Evolutionary conservation across 2,797 vertebrate species (phyloP).

Genomic region (Silurus lanzhouensis): DNA sequence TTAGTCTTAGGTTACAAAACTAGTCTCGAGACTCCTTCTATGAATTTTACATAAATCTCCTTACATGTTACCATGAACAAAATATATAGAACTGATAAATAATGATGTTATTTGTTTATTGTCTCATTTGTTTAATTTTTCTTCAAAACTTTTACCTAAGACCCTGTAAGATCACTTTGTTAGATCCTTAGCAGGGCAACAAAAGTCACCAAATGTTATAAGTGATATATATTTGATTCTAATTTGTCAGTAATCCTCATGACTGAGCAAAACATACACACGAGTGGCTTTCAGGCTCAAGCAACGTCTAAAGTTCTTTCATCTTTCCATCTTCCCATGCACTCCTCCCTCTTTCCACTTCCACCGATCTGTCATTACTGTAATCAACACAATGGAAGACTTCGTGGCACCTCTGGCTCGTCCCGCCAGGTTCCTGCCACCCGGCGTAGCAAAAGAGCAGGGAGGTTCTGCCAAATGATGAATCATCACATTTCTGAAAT

Average conservation of each 20-base stretch:
- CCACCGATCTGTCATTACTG: slow-evolving; percentile 64
- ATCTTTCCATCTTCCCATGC: slow-evolving; percentile 23
- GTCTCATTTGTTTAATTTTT: neutral
- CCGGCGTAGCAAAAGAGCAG: slow-evolving; percentile 55
- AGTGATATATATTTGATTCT: neutral
- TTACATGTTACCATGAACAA: no score
- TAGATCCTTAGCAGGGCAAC: neutral
- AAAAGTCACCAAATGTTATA: neutral
- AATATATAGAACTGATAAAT: no score
- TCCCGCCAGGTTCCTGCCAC: slow-evolving; percentile 52
- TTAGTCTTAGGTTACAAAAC: no score
- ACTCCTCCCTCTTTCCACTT: slow-evolving; percentile 37
- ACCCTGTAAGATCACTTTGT: neutral
- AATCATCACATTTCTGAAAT: slow-evolving; percentile 70
- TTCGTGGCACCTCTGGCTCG: slow-evolving; percentile 55
- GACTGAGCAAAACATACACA: neutral
- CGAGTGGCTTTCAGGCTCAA: neutral
- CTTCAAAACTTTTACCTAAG: no score
- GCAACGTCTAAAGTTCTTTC: neutral
- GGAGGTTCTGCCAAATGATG: slow-evolving; percentile 66
- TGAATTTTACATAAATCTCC: neutral
- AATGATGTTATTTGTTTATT: neutral
- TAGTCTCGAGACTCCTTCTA: neutral
- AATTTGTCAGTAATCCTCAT: neutral
- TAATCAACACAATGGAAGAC: slow-evolving; percentile 72